Evolutionary conservation across 2,888 invertebrate species (phyloP), one percentile per base, ranked within the genome.

Genomic region (Mimachlamys varia): DNA sequence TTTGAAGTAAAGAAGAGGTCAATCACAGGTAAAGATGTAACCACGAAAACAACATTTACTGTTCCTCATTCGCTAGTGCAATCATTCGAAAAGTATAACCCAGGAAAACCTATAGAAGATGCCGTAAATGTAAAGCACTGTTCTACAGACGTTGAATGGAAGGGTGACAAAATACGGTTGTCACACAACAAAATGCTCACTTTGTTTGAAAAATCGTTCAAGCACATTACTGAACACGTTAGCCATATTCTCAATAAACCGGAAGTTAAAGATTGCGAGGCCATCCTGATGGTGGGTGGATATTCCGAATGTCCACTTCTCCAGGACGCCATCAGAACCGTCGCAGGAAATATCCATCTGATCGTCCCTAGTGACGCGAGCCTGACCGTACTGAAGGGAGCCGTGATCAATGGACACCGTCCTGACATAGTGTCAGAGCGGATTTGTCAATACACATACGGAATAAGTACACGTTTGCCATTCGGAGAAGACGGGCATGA

Each of bases 401-500:
- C 88, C 13, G 88, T 88, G 2, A n/a, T 88, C 13, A 44, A 88
- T 22, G 88, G 88, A 0, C 88, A 88, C 88, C 15, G 37, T 22
- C 88, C 88, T 12, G 38, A 44, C 5, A 88, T 37, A 19, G 38
- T 88, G 37, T 37, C 37, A 44, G 19, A 37, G 13, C 37, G 88
- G 44, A 88, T 88, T 44, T 88, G 88, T 44, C 38, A 88, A 88
- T 44, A 44, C n/a, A 88, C 88, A n/a, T 88, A 88, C 44, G 88
- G 88, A 12, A 22, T 88, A 13, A 7, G 15, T 12, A 37, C 88
- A 17, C 27, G 44, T 13, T 19, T 88, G 12, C 38, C 88, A 38
- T 88, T 88, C 22, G n/a, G 19, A 22, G 38, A 88, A 33, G 88
- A 38, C 5, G n/a, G 27, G 13, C 15, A 88, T 38, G 44, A 88